A percentile compares a stretch with the other conserved stretches of the same genome.
Conservation (phyloP, 2,113 vertebrate species). For the Tyto alba region DNA sequence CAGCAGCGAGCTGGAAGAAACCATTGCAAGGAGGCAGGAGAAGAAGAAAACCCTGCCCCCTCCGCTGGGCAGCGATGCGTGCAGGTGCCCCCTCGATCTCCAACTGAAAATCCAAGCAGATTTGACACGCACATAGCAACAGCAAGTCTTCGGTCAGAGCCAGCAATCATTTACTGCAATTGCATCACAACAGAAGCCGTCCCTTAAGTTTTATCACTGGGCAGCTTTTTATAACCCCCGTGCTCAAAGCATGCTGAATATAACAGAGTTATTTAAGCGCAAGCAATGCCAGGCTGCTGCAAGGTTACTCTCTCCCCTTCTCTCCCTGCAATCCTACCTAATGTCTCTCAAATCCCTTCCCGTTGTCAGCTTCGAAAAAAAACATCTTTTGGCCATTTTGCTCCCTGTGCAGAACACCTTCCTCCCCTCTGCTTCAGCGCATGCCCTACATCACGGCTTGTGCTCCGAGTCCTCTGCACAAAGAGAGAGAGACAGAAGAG, state of each 20-base stretch:
- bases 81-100: not conserved
- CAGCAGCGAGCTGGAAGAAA: not conserved
- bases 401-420: not conserved
- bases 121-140: not conserved
- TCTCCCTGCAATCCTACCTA: not conserved
- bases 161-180: not conserved
- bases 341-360: not conserved
- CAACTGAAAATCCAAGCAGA: not conserved
- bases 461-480: not conserved
- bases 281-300: not conserved
- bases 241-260: fast-evolving
- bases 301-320: not conserved
- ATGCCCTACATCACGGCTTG: not conserved
- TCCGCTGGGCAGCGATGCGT: not conserved
- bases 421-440: not conserved
- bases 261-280: not conserved
- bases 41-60: not conserved
- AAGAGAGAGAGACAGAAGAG: not conserved
- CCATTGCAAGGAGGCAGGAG: not conserved
- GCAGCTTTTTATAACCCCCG: not conserved
- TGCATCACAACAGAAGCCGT: not conserved
- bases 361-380: fast-evolving
- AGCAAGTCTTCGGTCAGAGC: not conserved
- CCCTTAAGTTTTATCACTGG: not conserved
- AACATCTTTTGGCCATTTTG: not conserved